Percentiles rank a stretch among this genome's conserved stretches.
These are phyloP conservation scores for Morbakka virulenta DNA, from an alignment of 30 jellyfish, hydroid and myxozoan species.

Conservation along the genomic window DNA sequence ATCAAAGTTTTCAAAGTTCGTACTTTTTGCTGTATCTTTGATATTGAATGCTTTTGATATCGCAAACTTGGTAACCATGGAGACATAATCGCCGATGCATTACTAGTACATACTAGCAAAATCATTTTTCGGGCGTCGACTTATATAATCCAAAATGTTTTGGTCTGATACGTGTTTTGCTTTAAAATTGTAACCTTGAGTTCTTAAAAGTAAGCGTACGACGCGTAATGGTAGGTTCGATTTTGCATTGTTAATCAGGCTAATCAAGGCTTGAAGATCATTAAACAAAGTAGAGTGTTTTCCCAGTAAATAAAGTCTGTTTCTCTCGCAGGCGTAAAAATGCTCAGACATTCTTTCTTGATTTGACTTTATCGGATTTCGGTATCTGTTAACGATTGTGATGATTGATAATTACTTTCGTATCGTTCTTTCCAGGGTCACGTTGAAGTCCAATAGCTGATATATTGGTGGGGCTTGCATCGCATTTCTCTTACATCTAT, in stretches of 20 bases:
- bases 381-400: slow-evolving; percentile 12
- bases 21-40: no score
- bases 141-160: neutral
- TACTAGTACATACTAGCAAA: neutral
- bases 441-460: slow-evolving; percentile 8
- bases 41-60: slow-evolving; percentile 10
- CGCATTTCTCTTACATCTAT: slow-evolving; percentile 30
- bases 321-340: slow-evolving; percentile 15
- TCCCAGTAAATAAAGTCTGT: neutral
- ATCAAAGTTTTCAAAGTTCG: no score
- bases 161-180: neutral
- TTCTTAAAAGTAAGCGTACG: slow-evolving; percentile 7
- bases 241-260: no score
- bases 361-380: slow-evolving; percentile 26
- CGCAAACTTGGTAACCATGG: no score
- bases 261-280: neutral
- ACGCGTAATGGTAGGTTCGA: no score
- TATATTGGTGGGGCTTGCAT: slow-evolving; percentile 19
- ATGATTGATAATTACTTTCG: slow-evolving; percentile 9
- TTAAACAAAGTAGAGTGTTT: neutral
- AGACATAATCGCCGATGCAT: no score
- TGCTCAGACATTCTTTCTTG: slow-evolving; percentile 41
- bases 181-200: slow-evolving; percentile 7
- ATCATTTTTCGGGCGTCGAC: neutral
- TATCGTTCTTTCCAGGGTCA: slow-evolving; percentile 14